Conservation (phyloP, 1,140 invertebrate genomes). For the Pseudomyrmex pallidus region DNA sequence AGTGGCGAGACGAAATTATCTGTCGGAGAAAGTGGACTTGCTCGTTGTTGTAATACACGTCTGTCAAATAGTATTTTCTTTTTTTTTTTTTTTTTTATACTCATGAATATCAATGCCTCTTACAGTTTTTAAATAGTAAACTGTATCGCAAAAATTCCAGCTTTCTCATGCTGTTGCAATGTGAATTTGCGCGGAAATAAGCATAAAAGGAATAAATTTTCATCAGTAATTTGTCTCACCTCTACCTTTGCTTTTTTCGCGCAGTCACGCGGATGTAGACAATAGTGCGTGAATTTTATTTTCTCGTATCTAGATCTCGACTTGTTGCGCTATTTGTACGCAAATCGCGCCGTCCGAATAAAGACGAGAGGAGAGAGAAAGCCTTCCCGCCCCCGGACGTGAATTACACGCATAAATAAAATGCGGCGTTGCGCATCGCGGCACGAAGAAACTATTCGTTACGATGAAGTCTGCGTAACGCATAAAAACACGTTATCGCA, state of each 20-base stretch:
- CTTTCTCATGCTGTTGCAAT: background rate
- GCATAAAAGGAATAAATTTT: constrained; percentile 35
- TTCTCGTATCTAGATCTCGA: background rate
- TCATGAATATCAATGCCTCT: too few relatives aligned
- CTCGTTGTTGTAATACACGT: too few relatives aligned
- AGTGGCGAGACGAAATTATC: too few relatives aligned
- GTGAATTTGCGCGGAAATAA: constrained; percentile 5
- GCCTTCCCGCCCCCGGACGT: background rate
- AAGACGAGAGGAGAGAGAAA: background rate
- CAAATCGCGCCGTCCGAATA: constrained; percentile 7
- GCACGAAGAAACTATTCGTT: constrained; percentile 35
- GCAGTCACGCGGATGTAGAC: background rate
- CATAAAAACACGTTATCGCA: constrained; percentile 31
- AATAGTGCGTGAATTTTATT: background rate
- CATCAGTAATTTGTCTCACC: background rate
- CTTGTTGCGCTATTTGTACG: constrained; percentile 22
- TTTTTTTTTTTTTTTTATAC: too few relatives aligned
- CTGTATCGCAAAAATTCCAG: too few relatives aligned
- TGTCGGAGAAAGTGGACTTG: too few relatives aligned
- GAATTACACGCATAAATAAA: constrained; percentile 42
- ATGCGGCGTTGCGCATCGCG: constrained; percentile 28
- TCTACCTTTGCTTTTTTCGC: background rate
- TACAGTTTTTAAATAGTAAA: too few relatives aligned
- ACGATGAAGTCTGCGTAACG: constrained; percentile 19
- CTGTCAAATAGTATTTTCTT: too few relatives aligned